phyloP scores from a whole-genome alignment of 2,113 vertebrate species.

The Apteryx mantelli region DNA sequence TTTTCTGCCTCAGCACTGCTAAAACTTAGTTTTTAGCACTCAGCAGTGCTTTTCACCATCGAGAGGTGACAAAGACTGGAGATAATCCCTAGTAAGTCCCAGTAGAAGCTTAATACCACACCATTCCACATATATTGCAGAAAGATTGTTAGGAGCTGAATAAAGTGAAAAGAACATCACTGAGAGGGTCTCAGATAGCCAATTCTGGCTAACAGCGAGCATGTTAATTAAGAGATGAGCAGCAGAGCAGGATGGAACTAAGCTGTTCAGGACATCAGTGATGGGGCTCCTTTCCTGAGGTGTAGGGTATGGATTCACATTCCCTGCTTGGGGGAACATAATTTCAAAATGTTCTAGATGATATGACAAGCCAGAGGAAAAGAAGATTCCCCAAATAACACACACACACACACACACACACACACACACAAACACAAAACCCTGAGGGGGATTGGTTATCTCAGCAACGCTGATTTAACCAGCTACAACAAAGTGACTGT shows the following conservation, averaged over 20 bases:
- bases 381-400: neutral
- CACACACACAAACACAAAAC: neutral
- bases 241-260: neutral
- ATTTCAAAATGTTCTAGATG: neutral
- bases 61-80: neutral
- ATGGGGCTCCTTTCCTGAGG: neutral
- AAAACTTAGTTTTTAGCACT: neutral
- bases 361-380: neutral
- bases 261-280: neutral
- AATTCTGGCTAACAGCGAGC: neutral
- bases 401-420: neutral
- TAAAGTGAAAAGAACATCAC: neutral
- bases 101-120: neutral
- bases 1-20: neutral
- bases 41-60: neutral
- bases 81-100: neutral
- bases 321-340: fast-evolving
- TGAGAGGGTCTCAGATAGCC: neutral
- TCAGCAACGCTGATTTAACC: neutral
- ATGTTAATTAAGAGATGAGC: neutral
- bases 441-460: neutral
- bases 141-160: neutral
- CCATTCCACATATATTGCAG: neutral
- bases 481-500: neutral
- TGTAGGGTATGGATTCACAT: neutral